These are phyloP conservation scores for Ptilodon capucinus DNA, from an alignment of 2,888 invertebrate species.

Conservation along the genomic window DNA sequence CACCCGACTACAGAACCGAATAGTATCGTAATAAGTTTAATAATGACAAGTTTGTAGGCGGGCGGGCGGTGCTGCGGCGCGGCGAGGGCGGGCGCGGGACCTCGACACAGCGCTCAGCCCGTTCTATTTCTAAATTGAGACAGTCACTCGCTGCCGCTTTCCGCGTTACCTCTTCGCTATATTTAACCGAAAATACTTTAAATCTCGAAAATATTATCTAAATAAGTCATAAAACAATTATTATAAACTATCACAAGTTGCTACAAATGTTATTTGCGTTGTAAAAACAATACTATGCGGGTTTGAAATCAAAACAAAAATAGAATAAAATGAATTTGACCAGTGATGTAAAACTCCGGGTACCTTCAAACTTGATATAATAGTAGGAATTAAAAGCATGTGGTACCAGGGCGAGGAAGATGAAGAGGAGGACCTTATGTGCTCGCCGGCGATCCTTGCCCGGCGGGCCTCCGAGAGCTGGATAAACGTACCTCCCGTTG, in stretches of 20 bases:
- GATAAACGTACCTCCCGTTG: slow-evolving; percentile 93
- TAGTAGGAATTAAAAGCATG: slow-evolving; percentile 76
- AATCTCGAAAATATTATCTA: slow-evolving; percentile 37
- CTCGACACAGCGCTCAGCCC: slow-evolving; percentile 62
- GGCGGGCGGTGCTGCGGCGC: slow-evolving; percentile 34
- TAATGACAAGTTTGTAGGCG: slow-evolving; percentile 37
- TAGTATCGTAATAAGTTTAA: slow-evolving; percentile 26
- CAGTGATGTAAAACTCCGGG: neutral
- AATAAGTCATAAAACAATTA: slow-evolving; percentile 15
- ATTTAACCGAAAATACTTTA: slow-evolving; percentile 51
- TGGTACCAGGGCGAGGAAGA: slow-evolving; percentile 91
- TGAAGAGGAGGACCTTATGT: slow-evolving; percentile 93
- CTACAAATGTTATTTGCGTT: slow-evolving; percentile 1
- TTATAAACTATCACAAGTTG: neutral
- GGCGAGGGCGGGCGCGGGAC: slow-evolving; percentile 30
- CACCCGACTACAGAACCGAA: neutral
- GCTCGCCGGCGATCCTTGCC: slow-evolving; percentile 93
- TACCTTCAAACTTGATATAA: slow-evolving; percentile 12
- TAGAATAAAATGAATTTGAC: slow-evolving; percentile 8
- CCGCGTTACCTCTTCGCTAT: slow-evolving; percentile 75
- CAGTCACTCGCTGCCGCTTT: slow-evolving; percentile 77
- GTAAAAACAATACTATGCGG: slow-evolving; percentile 1
- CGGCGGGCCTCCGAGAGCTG: slow-evolving; percentile 94
- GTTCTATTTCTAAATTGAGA: slow-evolving; percentile 81
- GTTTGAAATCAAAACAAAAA: slow-evolving; percentile 1